These are phyloP conservation scores for Matsumyia berberina DNA, from an alignment of 2,888 invertebrate genomes.

Conservation along the genomic window DNA sequence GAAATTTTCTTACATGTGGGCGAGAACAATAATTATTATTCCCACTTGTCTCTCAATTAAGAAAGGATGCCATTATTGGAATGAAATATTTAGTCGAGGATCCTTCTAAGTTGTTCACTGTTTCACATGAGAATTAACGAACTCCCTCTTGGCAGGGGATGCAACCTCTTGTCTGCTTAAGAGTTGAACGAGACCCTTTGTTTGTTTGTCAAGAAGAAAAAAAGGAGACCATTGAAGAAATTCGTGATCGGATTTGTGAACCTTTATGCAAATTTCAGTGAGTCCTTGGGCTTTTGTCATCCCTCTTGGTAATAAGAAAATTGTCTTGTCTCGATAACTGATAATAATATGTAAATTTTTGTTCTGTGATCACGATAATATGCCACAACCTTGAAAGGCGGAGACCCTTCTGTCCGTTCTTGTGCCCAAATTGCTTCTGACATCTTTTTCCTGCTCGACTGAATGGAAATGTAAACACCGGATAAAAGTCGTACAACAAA, in stretches of 20 bases:
- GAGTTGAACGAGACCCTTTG: constrained; percentile 10
- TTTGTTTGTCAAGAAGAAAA: constrained; percentile 27
- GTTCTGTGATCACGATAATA: constrained; percentile 65
- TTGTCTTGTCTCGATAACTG: constrained; percentile 75
- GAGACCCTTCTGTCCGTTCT: constrained; percentile 52
- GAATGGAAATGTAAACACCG: constrained; percentile 82
- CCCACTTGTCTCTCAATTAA: constrained; percentile 67
- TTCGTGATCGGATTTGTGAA: constrained; percentile 55
- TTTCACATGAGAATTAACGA: constrained; percentile 41
- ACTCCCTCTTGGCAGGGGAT: background rate
- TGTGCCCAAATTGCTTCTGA: constrained; percentile 61
- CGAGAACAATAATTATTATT: constrained; percentile 60
- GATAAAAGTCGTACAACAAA: constrained; percentile 71
- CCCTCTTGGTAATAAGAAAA: constrained; percentile 69
- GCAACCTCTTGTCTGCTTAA: background rate
- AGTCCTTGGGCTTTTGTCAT: constrained; percentile 40
- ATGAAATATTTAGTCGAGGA: constrained; percentile 58
- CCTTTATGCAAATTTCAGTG: constrained; percentile 65
- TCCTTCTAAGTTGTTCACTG: constrained; percentile 27
- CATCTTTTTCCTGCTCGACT: constrained; percentile 74
- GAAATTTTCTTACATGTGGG: constrained; percentile 47
- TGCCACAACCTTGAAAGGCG: constrained; percentile 49
- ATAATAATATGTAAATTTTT: constrained; percentile 72
- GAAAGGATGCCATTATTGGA: constrained; percentile 44
- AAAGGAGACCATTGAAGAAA: constrained; percentile 10